Evolutionary conservation across 2,888 invertebrate genomes (phyloP), one percentile per base, ranked within the genome.

Genomic region (Sinodicranocentrus sp.): DNA sequence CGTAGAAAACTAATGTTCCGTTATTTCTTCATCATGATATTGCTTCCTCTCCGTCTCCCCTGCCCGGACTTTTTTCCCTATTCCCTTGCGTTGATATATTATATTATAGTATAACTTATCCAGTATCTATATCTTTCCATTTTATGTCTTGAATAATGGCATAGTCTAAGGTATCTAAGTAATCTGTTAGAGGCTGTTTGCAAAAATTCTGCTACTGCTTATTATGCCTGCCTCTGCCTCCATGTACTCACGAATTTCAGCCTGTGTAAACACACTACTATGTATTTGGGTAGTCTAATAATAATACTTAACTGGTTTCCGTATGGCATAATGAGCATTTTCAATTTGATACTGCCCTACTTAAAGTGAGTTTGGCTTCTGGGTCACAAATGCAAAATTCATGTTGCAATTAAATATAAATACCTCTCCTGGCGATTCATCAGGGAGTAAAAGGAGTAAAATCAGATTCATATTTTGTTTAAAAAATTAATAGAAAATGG

Each of bases 11-110:
- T 73, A 72, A 75, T 75, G 75, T 76, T 54, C 54, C 76, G 67
- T 76, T 76, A 76, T 76, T 76, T 65, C 67, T 76, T 67, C 63
- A 71, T 65, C 54, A 65, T 43, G 76, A 76, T 76, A 76, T 48
- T 76, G 76, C 67, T 54, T 67, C 63, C 67, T 65, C 65, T 52
- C 25, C 19, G 48, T 57, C 25, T 57, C 57, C 48, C 8, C 57
- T 57, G 57, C 57, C 57, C 57, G 25, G 3, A 21, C 13, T 57
- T 57, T 23, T 52, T 52, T 52, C 19, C n/a, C 19, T 63, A 39
- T 39, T 63, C 33, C 63, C 39, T 19, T 43, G 43, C 21, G 23
- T 43, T 39, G 43, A 65, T 65, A 65, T 65, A 65, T 65, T 65
- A 65, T 43, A 43, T 43, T 43, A 39, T 21, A 65, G 65, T 43